Base-by-base conservation (phyloP, 1,140 invertebrate species). In the Lethrus apterus region DNA sequence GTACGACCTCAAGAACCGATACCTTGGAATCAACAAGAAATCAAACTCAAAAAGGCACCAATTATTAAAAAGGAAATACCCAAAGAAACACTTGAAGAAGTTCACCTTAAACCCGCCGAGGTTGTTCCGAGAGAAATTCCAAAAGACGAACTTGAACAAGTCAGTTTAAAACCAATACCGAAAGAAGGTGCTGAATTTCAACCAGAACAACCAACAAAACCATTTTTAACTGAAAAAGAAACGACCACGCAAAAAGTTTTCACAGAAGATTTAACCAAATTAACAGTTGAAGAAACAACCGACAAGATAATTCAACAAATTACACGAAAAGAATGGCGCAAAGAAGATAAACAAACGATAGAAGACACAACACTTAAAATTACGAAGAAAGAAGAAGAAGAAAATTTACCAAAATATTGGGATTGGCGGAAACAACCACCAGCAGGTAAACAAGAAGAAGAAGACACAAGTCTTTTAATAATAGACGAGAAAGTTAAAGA, bases 11-110 rank as follows among this genome's bases (percentile, higher is more conserved):
- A 57, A 46, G 50, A 58, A 55, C 58, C 15, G 1, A 59, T 67
- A 44, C 66, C 66, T n/a, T 70, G 65, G 68, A 68, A 59, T n/a
- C 59, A 68, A 46, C 62, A 71, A 57, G 60, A 58, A 51, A 56
- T 68, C 21, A 59, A 55, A 19, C 24, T 73, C 1, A 70, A 68
- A 42, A 62, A 58, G 46, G 50, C 63, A 3, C 21, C 21, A 29
- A 29, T 42, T 29, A 24, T 21, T 30, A 23, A 11, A 26, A 35
- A 51, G 33, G 3, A 36, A 36, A 45, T 36, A 20, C 49, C 48
- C 8, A 44, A 52, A 5, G 40, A 42, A n/a, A 14, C 23, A 13
- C 13, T 42, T 15, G 21, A 24, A 17, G 23, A 29, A 1, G 55
- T 56, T 10, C 50, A 59, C 53, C 23, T 51, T 11, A 55, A 52